These are phyloP conservation scores for Ochlodes sylvanus DNA, from an alignment of 2,888 invertebrate species.

Conservation along the genomic window DNA sequence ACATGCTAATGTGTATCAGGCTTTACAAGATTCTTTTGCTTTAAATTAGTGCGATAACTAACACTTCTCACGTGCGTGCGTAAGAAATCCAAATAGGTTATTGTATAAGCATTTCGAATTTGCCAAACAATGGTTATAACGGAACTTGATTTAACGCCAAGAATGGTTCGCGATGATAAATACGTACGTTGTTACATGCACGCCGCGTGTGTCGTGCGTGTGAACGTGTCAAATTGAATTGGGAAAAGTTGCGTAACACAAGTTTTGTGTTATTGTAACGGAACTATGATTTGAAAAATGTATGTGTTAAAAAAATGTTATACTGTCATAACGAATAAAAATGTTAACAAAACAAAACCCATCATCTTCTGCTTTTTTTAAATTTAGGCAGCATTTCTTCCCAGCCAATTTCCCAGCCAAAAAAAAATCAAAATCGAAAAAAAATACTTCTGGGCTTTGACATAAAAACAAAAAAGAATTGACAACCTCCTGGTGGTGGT, in stretches of 20 bases:
- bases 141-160: conserved; percentile 33
- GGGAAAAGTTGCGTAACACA: not conserved
- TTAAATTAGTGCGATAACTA: not conserved
- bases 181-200: conserved; percentile 18
- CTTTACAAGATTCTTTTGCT: not conserved
- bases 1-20: no score
- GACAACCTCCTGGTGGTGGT: no score
- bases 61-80: not conserved
- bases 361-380: no score
- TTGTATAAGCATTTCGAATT: conserved; percentile 34
- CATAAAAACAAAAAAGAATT: no score
- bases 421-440: no score
- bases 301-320: no score
- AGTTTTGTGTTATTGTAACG: not conserved
- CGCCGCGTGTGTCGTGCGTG: not conserved
- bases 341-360: no score
- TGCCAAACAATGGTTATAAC: conserved; percentile 32
- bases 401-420: no score
- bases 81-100: conserved; percentile 19
- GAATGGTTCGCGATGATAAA: conserved; percentile 25
- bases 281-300: not conserved
- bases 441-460: no score
- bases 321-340: no score
- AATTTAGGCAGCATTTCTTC: no score
- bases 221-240: conserved; percentile 10